Conservation (phyloP, 2,797 vertebrate genomes). For the Mico argentatus region DNA sequence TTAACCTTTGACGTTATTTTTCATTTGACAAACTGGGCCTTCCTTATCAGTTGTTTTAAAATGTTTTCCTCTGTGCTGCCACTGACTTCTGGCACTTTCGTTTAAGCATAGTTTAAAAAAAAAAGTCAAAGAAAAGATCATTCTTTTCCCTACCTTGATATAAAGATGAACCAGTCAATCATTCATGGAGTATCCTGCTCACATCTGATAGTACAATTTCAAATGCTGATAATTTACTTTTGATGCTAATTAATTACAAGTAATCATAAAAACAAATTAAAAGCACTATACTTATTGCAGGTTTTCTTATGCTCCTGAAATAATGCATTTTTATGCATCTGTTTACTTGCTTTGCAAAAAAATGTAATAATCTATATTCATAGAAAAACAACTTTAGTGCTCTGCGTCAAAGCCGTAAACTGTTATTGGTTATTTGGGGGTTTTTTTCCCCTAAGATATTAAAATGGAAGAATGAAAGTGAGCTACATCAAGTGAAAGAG, state of each 20-base stretch:
- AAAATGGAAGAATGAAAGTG: constrained; percentile 59
- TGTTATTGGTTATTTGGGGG: constrained; percentile 42
- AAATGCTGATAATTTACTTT: constrained; percentile 83
- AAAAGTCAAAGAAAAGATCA: background rate
- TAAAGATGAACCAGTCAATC: constrained; percentile 75
- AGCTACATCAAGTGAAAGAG: constrained; percentile 10
- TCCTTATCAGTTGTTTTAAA: constrained; percentile 45
- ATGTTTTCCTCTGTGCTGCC: constrained; percentile 39
- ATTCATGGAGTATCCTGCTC: constrained; percentile 64
- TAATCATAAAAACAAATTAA: constrained; percentile 86
- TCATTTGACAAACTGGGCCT: constrained; percentile 53
- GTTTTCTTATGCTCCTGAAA: constrained; percentile 80
- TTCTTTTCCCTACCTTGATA: constrained; percentile 73
- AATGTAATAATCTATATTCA: constrained; percentile 82
- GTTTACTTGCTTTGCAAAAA: constrained; percentile 81
- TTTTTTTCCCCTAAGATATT: constrained; percentile 33
- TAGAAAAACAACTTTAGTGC: constrained; percentile 78
- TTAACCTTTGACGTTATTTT: constrained; percentile 57
- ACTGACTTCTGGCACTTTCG: constrained; percentile 66
- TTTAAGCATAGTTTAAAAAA: constrained; percentile 60
- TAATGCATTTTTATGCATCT: constrained; percentile 85
- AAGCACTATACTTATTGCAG: constrained; percentile 81
- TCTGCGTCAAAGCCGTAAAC: constrained; percentile 58
- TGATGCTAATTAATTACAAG: constrained; percentile 87
- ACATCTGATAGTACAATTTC: constrained; percentile 71